A percentile compares a stretch with the other conserved stretches of the same genome.
Conservation (phyloP, 2,888 invertebrate species). For the Apotomis capreana region DNA sequence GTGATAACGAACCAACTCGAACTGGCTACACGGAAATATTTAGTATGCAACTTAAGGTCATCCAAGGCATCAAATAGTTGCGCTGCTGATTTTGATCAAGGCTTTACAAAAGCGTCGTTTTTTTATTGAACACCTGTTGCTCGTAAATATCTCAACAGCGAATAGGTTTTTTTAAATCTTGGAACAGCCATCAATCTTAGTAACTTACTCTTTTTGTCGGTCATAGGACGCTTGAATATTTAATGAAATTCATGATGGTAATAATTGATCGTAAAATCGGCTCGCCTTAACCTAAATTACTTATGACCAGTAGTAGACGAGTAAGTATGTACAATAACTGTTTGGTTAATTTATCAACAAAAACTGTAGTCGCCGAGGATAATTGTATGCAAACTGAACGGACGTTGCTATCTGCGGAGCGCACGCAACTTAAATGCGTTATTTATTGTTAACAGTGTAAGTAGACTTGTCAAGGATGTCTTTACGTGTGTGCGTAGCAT, state of each 20-base stretch:
- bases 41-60: constrained; percentile 73
- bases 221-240: constrained; percentile 6
- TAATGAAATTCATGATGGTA: constrained; percentile 25
- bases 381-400: constrained; percentile 62
- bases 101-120: constrained; percentile 14
- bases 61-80: constrained; percentile 40
- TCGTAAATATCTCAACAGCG: constrained; percentile 32
- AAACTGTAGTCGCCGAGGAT: constrained; percentile 45
- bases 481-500: constrained; percentile 51
- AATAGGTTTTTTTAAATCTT: constrained; percentile 21
- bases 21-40: constrained; percentile 66
- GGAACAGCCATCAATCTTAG: constrained; percentile 32
- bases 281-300: constrained; percentile 18
- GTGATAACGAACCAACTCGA: constrained; percentile 57
- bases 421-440: constrained; percentile 65
- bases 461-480: constrained; percentile 63
- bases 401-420: constrained; percentile 59
- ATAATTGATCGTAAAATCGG: constrained; percentile 22
- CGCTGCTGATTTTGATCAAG: not conserved
- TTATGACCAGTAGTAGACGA: constrained; percentile 9
- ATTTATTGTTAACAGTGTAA: constrained; percentile 60
- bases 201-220: constrained; percentile 24
- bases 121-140: constrained; percentile 38
- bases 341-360: constrained; percentile 24
- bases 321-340: not conserved